A percentile compares a stretch with the other conserved stretches of the same genome.
Evolutionary conservation across 1,140 invertebrate genomes (phyloP).

Genomic region (Hyles euphorbiae): DNA sequence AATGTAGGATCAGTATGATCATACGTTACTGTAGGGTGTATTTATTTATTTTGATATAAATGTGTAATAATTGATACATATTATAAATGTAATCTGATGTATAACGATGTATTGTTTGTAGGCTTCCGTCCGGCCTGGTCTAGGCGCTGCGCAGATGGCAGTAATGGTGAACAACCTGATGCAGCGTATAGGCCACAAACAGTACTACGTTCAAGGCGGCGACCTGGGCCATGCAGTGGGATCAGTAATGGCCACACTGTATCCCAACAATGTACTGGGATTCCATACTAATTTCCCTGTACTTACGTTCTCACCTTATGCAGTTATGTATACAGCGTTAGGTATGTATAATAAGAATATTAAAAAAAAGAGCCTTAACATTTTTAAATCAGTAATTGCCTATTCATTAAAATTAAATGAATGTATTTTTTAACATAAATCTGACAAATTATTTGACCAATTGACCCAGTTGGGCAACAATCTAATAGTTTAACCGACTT

Average conservation of each 20-base stretch:
- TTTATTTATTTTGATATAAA: too few species aligned
- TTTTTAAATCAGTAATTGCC: too few species aligned
- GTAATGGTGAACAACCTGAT: conserved; percentile 89
- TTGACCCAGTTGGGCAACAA: too few species aligned
- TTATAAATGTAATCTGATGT: too few species aligned
- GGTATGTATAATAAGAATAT: background rate
- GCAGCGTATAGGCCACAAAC: conserved; percentile 83
- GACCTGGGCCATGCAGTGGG: conserved; percentile 84
- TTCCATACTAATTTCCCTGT: conserved; percentile 63
- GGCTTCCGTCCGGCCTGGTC: conserved; percentile 77
- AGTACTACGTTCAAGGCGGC: conserved; percentile 90
- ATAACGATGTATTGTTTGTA: conserved; percentile 24
- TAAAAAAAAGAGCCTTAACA: too few species aligned
- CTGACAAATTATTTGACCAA: too few species aligned
- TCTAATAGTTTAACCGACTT: too few species aligned
- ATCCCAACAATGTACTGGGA: conserved; percentile 82
- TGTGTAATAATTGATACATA: too few species aligned
- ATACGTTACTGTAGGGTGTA: too few species aligned
- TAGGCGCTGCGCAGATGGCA: conserved; percentile 80
- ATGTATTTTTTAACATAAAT: too few species aligned
- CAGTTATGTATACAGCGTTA: background rate
- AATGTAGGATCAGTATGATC: too few species aligned
- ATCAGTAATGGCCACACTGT: conserved; percentile 79
- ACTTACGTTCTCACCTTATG: conserved; percentile 4
- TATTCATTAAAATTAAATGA: too few species aligned